Percentiles rank a stretch among this genome's conserved stretches.
These are phyloP conservation scores for Clanis bilineata DNA, from an alignment of 2,888 invertebrate genomes.

Conservation along the genomic window DNA sequence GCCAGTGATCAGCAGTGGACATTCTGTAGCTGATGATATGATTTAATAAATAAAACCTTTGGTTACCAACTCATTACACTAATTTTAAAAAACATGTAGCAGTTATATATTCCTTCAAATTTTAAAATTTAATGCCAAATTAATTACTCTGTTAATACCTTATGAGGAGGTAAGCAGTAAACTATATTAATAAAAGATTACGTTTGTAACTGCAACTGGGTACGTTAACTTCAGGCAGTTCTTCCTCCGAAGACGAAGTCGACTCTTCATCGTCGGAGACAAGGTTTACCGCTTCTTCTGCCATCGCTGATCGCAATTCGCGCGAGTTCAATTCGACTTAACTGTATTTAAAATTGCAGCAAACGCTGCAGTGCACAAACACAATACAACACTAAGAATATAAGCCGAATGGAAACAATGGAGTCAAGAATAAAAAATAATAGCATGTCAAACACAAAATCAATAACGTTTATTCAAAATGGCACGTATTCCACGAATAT, in stretches of 20 bases:
- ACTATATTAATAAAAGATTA: background rate
- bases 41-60: no score
- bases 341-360: background rate
- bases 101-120: no score
- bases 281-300: background rate
- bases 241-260: background rate
- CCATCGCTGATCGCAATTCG: background rate
- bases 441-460: background rate
- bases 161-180: no score
- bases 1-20: no score
- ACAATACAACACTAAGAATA: background rate
- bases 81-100: no score
- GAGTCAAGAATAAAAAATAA: background rate
- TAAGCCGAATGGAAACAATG: background rate
- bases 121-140: no score
- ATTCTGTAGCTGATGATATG: no score
- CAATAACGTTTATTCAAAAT: background rate
- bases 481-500: background rate
- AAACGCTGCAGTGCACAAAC: background rate
- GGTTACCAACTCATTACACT: no score
- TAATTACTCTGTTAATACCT: no score
- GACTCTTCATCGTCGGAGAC: background rate
- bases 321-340: no score
- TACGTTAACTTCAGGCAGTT: background rate
- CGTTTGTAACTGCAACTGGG: background rate